phyloP scores from a whole-genome alignment of 2,797 vertebrate species.

The Microctenopoma stevenorrisi region DNA sequence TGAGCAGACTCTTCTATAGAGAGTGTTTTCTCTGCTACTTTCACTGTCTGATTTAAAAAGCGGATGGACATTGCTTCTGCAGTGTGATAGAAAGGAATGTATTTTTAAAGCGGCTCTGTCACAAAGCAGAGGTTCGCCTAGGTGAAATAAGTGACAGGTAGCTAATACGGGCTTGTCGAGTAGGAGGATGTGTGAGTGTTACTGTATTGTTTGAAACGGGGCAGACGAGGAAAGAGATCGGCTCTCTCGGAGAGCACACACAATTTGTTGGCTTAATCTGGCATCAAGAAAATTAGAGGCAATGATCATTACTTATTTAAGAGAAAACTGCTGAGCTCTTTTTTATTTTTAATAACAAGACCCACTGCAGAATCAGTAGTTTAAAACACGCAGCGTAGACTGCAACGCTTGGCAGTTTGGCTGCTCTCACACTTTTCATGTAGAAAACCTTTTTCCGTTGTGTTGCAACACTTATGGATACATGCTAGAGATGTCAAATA shows the following conservation, averaged over 20 bases:
- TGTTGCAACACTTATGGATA: conserved; percentile 10
- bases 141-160: not conserved
- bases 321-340: conserved; percentile 38
- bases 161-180: conserved; percentile 49
- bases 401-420: conserved; percentile 20
- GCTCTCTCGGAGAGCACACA: conserved; percentile 55
- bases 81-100: conserved; percentile 4
- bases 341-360: conserved; percentile 24
- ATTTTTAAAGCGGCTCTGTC: conserved; percentile 17
- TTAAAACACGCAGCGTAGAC: conserved; percentile 20
- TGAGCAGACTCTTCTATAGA: not conserved
- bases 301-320: conserved; percentile 60
- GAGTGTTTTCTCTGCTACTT: not conserved
- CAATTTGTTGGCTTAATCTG: conserved; percentile 59
- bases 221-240: conserved; percentile 75
- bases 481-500: conserved; percentile 17
- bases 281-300: conserved; percentile 59
- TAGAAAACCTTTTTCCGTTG: not conserved
- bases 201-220: conserved; percentile 71
- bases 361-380: conserved; percentile 40
- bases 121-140: conserved; percentile 6
- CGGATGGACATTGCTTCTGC: not conserved
- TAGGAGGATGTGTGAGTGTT: conserved; percentile 72
- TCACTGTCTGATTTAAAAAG: conserved; percentile 10
- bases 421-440: conserved; percentile 25